Evolutionary conservation across 2,888 invertebrate species (phyloP), one percentile per base, ranked within the genome.

Genomic region (Eugnorisma glareosa): DNA sequence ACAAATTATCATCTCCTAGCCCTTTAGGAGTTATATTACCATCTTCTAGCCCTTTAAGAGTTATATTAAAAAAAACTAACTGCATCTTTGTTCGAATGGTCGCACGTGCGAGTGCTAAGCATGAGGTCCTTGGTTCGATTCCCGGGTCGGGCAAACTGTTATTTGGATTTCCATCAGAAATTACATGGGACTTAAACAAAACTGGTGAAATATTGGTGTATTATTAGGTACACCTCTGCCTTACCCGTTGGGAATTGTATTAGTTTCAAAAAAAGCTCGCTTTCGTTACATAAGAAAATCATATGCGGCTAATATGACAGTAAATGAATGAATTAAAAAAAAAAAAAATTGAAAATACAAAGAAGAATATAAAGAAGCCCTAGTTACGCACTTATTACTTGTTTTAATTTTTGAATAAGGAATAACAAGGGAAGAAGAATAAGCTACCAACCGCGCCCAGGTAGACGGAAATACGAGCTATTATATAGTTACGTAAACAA

Each of bases 401-500:
- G 3, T 21, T 21, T 57, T n/a, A 59, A 43, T 35, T 21, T 13
- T 28, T 28, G 1, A 2, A 40, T 40, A 6, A 48, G 6, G 28
- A 48, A 63, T 4, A 61, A 61, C 4, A 57, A 5, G 4, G 45
- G 35, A 84, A 80, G 15, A 43, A 68, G 70, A 74, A 79, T 79
- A 57, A 64, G 28, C 63, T 11, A 63, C 43, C 5, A 43, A 67
- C 43, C 67, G n/a, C 54, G 15, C 70, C 48, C 43, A 73, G 67
- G 40, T 45, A 15, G 18, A 51, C 59, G 82, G 70, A 84, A 74
- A 59, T 48, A 24, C 7, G 3, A 81, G 21, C 67, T n/a, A n/a
- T n/a, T n/a, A 28, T 57, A 37, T 5, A 7, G 40, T 79, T 84
- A 74, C 61, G 70, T 24, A 79, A 79, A 70, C 40, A 45, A 37